Evolutionary conservation across 2,888 invertebrate species (phyloP).

Genomic region (Automeris io): DNA sequence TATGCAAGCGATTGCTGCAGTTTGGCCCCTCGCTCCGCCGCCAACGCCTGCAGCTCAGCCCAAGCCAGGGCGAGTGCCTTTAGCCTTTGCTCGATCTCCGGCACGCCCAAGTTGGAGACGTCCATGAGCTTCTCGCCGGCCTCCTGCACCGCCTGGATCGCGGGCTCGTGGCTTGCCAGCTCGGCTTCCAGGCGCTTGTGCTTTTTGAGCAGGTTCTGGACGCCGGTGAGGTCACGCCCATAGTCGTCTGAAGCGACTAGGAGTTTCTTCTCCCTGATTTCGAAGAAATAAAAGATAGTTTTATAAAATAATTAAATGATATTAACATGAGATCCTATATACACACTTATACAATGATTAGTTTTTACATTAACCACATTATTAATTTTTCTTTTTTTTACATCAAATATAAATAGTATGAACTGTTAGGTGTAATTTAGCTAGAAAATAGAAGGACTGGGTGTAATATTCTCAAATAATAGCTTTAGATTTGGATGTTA

Average conservation of each 20-base stretch:
- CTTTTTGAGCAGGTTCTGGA: slow-evolving; percentile 98
- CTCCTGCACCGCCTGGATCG: slow-evolving; percentile 88
- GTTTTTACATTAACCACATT: too few species aligned
- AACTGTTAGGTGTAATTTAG: too few species aligned
- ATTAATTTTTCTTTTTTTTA: too few species aligned
- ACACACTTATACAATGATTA: too few species aligned
- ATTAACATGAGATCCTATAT: too few species aligned
- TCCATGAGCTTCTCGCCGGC: slow-evolving; percentile 95
- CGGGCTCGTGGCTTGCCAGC: slow-evolving; percentile 97
- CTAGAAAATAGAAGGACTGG: too few species aligned
- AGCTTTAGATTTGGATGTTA: too few species aligned
- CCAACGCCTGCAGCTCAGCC: slow-evolving; percentile 93
- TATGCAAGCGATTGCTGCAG: slow-evolving; percentile 97
- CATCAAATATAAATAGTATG: too few species aligned
- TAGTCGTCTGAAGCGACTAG: slow-evolving; percentile 98
- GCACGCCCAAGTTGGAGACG: slow-evolving; percentile 93
- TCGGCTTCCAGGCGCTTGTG: slow-evolving; percentile 99
- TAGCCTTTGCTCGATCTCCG: slow-evolving; percentile 92
- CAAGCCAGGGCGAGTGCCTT: slow-evolving; percentile 92
- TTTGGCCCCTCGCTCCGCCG: slow-evolving; percentile 93
- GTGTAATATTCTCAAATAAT: too few species aligned
- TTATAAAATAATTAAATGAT: too few species aligned
- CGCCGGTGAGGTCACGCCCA: slow-evolving; percentile 97
- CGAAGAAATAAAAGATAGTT: slow-evolving; percentile 3
- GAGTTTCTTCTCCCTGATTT: slow-evolving; percentile 93